Evolutionary conservation across 2,888 invertebrate genomes (phyloP).

Genomic region (Capitulum mitella): DNA sequence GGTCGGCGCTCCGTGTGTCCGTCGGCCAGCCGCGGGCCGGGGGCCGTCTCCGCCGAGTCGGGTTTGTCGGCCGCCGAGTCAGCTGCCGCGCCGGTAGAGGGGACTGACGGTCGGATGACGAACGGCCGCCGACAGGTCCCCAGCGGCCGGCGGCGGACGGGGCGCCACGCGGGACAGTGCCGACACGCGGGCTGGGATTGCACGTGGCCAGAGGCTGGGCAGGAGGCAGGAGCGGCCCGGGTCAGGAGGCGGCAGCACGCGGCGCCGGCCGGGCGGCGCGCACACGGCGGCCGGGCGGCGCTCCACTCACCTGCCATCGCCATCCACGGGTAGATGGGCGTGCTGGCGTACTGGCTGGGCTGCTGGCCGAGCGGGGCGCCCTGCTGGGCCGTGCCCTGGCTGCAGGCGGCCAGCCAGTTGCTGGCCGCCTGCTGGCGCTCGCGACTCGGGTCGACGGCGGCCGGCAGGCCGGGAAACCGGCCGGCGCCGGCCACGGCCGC

Average conservation of each 20-base stretch:
- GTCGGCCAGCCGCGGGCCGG: too few relatives aligned
- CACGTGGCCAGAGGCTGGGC: not conserved
- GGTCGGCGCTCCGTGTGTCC: too few relatives aligned
- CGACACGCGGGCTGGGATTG: too few relatives aligned
- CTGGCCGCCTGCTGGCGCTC: constrained; percentile 29
- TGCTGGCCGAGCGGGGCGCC: constrained; percentile 73
- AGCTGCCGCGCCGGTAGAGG: too few relatives aligned
- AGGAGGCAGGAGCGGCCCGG: not conserved
- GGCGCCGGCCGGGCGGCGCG: not conserved
- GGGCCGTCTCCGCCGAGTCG: too few relatives aligned
- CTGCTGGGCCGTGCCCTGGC: constrained; percentile 28
- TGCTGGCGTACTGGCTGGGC: constrained; percentile 50
- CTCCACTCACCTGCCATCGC: constrained; percentile 87
- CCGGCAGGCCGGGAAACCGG: constrained; percentile 45
- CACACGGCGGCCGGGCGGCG: not conserved
- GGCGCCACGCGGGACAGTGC: too few relatives aligned
- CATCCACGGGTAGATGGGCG: constrained; percentile 89
- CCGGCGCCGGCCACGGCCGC: constrained; percentile 51
- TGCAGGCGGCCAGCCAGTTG: constrained; percentile 30
- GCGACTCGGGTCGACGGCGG: constrained; percentile 28
- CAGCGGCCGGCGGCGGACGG: too few relatives aligned
- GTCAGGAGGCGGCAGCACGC: not conserved
- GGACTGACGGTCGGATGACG: too few relatives aligned
- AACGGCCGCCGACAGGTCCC: too few relatives aligned
- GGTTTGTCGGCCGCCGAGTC: too few relatives aligned